These are phyloP conservation scores for Cassiopea andromeda DNA, from an alignment of 30 jellyfish, hydroid and myxozoan genomes.

Conservation along the genomic window DNA sequence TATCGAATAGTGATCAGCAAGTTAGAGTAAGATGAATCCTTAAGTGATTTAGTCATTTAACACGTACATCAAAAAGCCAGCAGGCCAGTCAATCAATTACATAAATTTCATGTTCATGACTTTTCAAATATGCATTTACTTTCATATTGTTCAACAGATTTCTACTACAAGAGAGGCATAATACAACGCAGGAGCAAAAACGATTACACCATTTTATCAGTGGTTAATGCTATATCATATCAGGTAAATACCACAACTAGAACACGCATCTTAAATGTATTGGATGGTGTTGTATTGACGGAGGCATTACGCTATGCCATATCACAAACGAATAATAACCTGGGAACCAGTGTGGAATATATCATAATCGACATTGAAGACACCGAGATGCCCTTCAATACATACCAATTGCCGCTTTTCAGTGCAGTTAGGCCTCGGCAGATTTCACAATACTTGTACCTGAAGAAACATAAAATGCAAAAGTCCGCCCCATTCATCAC, in stretches of 20 bases:
- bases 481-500: background rate
- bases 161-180: background rate
- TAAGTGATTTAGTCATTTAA: too few species aligned
- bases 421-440: slow-evolving; percentile 15
- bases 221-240: background rate
- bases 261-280: background rate
- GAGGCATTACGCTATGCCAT: slow-evolving; percentile 18
- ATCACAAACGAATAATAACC: too few species aligned
- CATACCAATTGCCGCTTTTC: background rate
- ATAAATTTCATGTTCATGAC: too few species aligned
- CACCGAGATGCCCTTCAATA: background rate
- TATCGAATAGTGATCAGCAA: too few species aligned
- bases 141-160: background rate
- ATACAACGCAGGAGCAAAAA: too few species aligned
- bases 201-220: background rate
- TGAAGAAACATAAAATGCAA: background rate
- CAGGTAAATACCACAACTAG: background rate
- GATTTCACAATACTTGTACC: background rate
- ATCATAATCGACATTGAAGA: background rate
- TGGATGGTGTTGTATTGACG: slow-evolving; percentile 15
- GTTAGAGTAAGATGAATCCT: too few species aligned
- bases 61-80: too few species aligned
- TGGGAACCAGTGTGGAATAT: background rate
- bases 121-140: background rate
- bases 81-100: too few species aligned